Conservation (phyloP, 2,113 vertebrate species). For the Pseudorectes ferrugineus region DNA sequence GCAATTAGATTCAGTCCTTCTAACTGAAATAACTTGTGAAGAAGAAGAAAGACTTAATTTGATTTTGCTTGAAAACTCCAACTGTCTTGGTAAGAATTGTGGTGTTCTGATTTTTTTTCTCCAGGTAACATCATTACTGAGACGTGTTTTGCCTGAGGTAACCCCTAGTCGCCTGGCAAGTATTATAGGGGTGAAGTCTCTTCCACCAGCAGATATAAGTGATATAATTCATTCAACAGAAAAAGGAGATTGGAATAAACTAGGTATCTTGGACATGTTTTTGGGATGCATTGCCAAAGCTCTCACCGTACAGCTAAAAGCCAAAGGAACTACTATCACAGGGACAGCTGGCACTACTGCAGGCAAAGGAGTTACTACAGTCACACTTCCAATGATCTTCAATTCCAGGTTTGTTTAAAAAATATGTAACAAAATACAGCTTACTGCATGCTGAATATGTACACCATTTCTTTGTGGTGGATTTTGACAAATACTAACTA, state of each 20-base stretch:
- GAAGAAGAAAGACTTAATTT: background rate
- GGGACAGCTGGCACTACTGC: conserved; percentile 90
- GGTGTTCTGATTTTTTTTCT: background rate
- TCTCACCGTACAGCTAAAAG: conserved; percentile 97
- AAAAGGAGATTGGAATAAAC: conserved; percentile 97
- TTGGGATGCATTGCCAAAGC: conserved; percentile 98
- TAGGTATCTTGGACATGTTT: conserved; percentile 98
- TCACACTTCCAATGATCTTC: conserved; percentile 97
- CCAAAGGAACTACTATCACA: conserved; percentile 94
- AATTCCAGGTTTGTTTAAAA: conserved; percentile 88
- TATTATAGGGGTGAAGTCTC: conserved; percentile 94
- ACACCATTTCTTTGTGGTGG: background rate
- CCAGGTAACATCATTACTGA: conserved; percentile 93
- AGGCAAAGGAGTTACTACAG: conserved; percentile 97
- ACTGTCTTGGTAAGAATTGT: background rate
- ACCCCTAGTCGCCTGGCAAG: conserved; percentile 93
- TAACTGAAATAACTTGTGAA: background rate
- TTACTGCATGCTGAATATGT: background rate
- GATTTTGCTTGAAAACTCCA: background rate
- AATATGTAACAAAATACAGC: background rate
- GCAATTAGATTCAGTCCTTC: background rate
- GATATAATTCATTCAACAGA: conserved; percentile 99
- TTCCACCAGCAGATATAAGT: conserved; percentile 97
- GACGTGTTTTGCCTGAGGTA: conserved; percentile 94
- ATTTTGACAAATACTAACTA: background rate